phyloP scores from a whole-genome alignment of 2,888 invertebrate genomes.

The Pseudoips prasinana region DNA sequence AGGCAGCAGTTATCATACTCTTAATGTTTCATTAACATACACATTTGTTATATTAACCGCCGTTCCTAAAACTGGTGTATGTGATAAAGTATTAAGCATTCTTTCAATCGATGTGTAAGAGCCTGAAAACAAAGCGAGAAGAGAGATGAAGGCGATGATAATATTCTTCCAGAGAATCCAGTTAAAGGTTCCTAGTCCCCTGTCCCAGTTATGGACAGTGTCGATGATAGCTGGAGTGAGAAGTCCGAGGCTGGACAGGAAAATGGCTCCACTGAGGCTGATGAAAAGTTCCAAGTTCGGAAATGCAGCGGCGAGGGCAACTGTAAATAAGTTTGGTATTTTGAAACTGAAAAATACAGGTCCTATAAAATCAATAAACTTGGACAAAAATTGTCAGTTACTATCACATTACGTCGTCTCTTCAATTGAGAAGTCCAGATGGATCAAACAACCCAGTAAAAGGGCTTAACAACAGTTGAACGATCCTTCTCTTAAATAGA shows the following conservation, averaged over 20 bases:
- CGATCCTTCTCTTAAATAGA: too few species aligned
- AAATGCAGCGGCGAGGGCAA: constrained; percentile 88
- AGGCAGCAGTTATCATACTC: too few species aligned
- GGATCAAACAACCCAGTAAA: too few species aligned
- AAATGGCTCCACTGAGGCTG: constrained; percentile 91
- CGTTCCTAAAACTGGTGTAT: constrained; percentile 13
- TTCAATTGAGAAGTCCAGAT: too few species aligned
- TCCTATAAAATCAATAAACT: too few species aligned
- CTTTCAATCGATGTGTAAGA: constrained; percentile 62
- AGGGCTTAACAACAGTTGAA: too few species aligned
- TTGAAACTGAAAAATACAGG: not conserved
- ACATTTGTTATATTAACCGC: constrained; percentile 21
- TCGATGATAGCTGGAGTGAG: constrained; percentile 88
- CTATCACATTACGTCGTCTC: too few species aligned
- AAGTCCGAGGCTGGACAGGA: constrained; percentile 87
- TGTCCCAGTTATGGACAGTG: constrained; percentile 85
- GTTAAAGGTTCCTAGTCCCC: constrained; percentile 83
- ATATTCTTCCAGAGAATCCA: constrained; percentile 88
- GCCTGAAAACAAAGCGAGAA: constrained; percentile 65
- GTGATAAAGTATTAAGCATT: constrained; percentile 55
- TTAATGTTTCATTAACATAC: constrained; percentile 23
- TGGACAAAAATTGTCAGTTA: too few species aligned
- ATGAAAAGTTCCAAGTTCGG: constrained; percentile 94
- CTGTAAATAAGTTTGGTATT: constrained; percentile 57
- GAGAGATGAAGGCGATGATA: constrained; percentile 57